A percentile compares a stretch with the other conserved stretches of the same genome.
phyloP scores from a whole-genome alignment of 2,888 invertebrate species.

The Ethmia dodecea region DNA sequence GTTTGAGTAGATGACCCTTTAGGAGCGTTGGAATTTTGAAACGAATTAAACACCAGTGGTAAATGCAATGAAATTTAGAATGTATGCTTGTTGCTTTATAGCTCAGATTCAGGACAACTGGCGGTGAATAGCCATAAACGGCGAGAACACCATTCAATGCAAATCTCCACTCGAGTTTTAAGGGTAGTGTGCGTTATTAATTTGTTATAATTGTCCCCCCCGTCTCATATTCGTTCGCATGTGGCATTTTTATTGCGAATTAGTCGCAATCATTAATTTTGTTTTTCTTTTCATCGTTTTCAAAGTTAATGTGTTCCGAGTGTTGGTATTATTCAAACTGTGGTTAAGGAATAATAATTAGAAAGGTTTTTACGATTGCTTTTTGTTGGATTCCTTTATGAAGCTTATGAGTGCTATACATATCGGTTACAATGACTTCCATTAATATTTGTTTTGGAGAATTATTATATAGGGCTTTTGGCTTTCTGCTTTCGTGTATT shows the following conservation, averaged over 20 bases:
- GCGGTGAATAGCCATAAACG: slow-evolving; percentile 50
- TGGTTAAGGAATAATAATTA: slow-evolving; percentile 47
- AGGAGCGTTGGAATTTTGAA: slow-evolving; percentile 28
- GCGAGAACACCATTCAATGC: slow-evolving; percentile 68
- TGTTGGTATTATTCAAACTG: slow-evolving; percentile 35
- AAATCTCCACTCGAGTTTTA: slow-evolving; percentile 75
- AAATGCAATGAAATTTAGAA: slow-evolving; percentile 17
- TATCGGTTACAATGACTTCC: slow-evolving; percentile 58
- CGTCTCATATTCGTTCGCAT: slow-evolving; percentile 69
- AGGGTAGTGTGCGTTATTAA: slow-evolving; percentile 75
- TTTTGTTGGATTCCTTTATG: slow-evolving; percentile 35
- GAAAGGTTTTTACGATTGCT: slow-evolving; percentile 46
- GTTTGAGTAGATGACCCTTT: slow-evolving; percentile 59
- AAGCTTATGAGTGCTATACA: slow-evolving; percentile 31
- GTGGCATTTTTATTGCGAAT: slow-evolving; percentile 78
- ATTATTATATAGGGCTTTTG: slow-evolving; percentile 13
- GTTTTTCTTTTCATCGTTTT: slow-evolving; percentile 62
- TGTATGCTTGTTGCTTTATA: slow-evolving; percentile 10
- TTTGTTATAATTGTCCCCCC: slow-evolving; percentile 73
- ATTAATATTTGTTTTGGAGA: slow-evolving; percentile 38
- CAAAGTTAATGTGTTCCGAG: slow-evolving; percentile 65
- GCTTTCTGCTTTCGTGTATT: background rate
- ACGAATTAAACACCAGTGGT: slow-evolving; percentile 26
- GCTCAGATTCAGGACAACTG: slow-evolving; percentile 24
- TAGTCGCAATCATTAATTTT: slow-evolving; percentile 76